Evolutionary conservation across 2,888 invertebrate species (phyloP).

Genomic region (Branchipolynoe longqiensis): DNA sequence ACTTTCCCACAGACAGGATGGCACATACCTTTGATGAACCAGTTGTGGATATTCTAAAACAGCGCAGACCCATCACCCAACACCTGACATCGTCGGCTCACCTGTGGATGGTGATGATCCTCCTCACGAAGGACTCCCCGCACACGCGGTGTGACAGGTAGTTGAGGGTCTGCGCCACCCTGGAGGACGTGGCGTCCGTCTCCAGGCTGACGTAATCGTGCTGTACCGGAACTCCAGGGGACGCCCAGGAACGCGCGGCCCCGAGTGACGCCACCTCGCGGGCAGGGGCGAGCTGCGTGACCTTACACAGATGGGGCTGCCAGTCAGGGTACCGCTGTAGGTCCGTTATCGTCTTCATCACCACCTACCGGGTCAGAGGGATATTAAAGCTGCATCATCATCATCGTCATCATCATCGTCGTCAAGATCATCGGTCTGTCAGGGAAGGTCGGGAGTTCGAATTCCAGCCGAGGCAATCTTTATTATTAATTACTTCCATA

Average conservation of each 20-base stretch:
- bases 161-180: neutral
- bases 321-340: conserved; percentile 37
- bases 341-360: conserved; percentile 34
- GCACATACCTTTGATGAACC: no score
- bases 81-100: no score
- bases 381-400: no score
- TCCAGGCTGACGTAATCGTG: conserved; percentile 40
- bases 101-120: conserved; percentile 31
- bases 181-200: neutral
- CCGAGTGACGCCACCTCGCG: conserved; percentile 11
- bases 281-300: conserved; percentile 30
- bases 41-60: no score
- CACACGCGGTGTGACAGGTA: neutral
- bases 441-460: no score
- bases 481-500: no score
- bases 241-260: neutral
- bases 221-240: conserved; percentile 20
- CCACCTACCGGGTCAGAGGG: no score
- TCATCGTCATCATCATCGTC: no score
- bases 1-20: no score
- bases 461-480: no score
- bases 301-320: conserved; percentile 11
- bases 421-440: no score
- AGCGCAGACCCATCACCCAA: no score
- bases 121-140: conserved; percentile 24